Percentiles rank a stretch among this genome's conserved stretches.
These are phyloP conservation scores for Melipona beecheii DNA, from an alignment of 2,888 invertebrate species.

Conservation along the genomic window DNA sequence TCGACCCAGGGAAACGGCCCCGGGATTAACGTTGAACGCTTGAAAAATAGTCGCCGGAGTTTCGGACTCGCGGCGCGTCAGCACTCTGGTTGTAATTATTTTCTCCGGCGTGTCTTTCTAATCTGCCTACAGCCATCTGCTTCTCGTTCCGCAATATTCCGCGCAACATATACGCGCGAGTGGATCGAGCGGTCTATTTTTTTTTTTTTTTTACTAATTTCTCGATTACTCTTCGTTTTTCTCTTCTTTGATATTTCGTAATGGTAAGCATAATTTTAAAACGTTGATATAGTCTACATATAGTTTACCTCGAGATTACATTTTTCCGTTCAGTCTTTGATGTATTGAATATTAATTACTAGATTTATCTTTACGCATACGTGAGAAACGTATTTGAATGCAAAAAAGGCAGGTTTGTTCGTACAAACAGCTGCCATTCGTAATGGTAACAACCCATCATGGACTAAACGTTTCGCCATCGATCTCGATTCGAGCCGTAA, in stretches of 20 bases:
- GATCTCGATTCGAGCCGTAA: background rate
- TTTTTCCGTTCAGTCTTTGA: background rate
- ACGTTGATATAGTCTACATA: background rate
- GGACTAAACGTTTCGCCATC: no score
- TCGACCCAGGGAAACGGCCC: background rate
- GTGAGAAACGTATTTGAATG: no score
- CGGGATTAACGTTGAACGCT: background rate
- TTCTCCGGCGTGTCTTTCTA: background rate
- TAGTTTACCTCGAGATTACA: background rate
- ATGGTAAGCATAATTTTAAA: no score
- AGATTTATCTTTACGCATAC: no score
- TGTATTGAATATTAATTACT: background rate
- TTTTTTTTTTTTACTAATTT: no score
- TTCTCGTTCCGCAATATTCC: background rate
- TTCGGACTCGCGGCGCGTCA: background rate
- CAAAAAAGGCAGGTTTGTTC: no score
- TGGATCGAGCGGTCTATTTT: no score
- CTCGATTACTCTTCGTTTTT: no score
- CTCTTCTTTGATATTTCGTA: no score
- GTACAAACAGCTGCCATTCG: background rate
- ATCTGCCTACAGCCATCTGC: background rate
- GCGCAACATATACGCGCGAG: background rate
- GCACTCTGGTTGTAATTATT: background rate
- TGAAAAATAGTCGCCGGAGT: background rate
- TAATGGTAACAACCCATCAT: background rate